These are phyloP conservation scores for Cephus pygmeus DNA, from an alignment of 2,888 invertebrate genomes.

Conservation along the genomic window DNA sequence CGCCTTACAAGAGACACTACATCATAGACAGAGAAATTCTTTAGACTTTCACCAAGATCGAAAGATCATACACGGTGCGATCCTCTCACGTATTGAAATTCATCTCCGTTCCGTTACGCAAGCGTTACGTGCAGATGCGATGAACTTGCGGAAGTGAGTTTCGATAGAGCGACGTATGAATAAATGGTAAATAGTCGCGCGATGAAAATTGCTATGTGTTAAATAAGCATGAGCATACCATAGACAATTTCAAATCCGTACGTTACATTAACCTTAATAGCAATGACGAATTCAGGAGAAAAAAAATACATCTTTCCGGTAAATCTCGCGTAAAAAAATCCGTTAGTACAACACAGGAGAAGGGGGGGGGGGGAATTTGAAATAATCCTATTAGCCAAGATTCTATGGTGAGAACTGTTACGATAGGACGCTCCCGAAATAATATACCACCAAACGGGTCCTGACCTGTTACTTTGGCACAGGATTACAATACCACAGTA, in stretches of 20 bases:
- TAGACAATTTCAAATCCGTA: not conserved
- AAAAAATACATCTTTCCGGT: not conserved
- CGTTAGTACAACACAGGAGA: not conserved
- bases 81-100: not conserved
- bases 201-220: not conserved
- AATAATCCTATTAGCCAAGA: not conserved
- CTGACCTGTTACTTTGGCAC: not conserved
- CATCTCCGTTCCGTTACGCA: not conserved
- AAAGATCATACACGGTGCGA: conserved; percentile 2
- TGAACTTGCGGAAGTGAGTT: not conserved
- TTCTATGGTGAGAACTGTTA: not conserved
- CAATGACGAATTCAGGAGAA: not conserved
- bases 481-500: not conserved
- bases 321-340: not conserved
- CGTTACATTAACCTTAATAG: not conserved
- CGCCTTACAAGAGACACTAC: not conserved
- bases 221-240: not conserved
- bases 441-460: not conserved
- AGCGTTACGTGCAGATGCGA: not conserved
- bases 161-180: not conserved
- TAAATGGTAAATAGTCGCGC: not conserved
- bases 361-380: not conserved
- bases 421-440: not conserved
- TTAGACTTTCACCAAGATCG: conserved; percentile 7
- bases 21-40: conserved; percentile 4